Evolutionary conservation across 2,888 invertebrate species (phyloP).

Genomic region (Melinaea marsaeus): DNA sequence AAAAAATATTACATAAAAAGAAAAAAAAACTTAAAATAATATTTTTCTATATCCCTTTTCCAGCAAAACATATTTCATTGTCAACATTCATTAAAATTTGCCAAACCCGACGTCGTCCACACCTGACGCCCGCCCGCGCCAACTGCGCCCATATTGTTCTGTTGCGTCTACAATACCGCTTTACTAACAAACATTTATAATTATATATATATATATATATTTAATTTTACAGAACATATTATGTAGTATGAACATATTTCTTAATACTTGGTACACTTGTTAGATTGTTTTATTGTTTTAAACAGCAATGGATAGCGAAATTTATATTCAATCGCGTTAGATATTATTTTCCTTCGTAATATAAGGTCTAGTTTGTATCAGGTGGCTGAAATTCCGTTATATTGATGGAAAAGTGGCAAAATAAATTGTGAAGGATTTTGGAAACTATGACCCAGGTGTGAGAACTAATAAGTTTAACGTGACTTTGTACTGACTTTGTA

Average conservation of each 20-base stretch:
- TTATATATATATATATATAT: background rate
- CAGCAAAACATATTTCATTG: constrained; percentile 36
- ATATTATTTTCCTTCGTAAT: constrained; percentile 12
- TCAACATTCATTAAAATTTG: constrained; percentile 68
- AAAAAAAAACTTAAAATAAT: background rate
- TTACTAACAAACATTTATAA: constrained; percentile 18
- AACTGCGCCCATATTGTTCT: constrained; percentile 36
- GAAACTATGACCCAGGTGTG: background rate
- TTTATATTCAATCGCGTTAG: background rate
- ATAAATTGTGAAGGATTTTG: constrained; percentile 17
- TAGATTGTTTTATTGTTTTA: too few relatives aligned
- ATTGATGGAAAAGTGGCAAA: constrained; percentile 22
- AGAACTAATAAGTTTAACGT: background rate
- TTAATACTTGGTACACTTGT: too few relatives aligned
- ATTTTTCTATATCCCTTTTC: constrained; percentile 40
- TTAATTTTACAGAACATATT: too few relatives aligned
- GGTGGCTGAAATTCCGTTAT: constrained; percentile 24
- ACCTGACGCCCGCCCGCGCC: constrained; percentile 49
- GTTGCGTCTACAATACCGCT: constrained; percentile 40
- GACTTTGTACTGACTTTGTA: background rate
- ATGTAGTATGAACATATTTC: too few relatives aligned
- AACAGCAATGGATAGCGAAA: constrained; percentile 18
- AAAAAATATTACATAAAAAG: background rate
- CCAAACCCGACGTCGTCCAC: constrained; percentile 48
- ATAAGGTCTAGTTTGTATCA: constrained; percentile 14